Conservation (phyloP, 2,113 vertebrate species). For the Daubentonia madagascariensis region DNA sequence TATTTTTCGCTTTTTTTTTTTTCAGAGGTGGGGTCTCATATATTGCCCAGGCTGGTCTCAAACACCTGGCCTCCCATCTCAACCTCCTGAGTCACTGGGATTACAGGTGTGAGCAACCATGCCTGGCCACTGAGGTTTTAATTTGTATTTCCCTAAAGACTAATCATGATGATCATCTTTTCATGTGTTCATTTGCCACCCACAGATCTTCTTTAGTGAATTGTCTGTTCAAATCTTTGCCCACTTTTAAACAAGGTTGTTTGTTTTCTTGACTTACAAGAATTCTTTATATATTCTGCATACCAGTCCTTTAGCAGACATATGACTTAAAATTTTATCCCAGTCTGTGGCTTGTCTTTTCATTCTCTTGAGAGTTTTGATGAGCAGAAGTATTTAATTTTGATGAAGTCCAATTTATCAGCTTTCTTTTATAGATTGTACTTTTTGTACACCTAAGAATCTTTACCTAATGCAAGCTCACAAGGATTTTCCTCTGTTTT, state of each 20-base stretch:
- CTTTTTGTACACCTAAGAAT: background rate
- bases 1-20: too few relatives aligned
- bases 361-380: background rate
- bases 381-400: background rate
- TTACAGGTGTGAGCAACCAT: too few relatives aligned
- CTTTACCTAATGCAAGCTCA: background rate
- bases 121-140: background rate
- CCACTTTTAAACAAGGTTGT: background rate
- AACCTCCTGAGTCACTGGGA: too few relatives aligned
- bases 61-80: too few relatives aligned
- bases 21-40: too few relatives aligned
- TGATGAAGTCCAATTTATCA: background rate
- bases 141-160: background rate
- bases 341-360: background rate
- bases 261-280: background rate
- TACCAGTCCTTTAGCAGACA: background rate
- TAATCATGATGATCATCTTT: background rate
- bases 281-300: background rate
- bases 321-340: background rate
- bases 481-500: conserved; percentile 5
- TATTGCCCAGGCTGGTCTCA: too few relatives aligned
- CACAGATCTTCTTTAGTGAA: background rate
- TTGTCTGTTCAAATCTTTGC: background rate
- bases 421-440: background rate
- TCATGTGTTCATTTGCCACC: background rate